phyloP scores from a whole-genome alignment of 2,888 invertebrate species.

The Anoncus sp. region DNA sequence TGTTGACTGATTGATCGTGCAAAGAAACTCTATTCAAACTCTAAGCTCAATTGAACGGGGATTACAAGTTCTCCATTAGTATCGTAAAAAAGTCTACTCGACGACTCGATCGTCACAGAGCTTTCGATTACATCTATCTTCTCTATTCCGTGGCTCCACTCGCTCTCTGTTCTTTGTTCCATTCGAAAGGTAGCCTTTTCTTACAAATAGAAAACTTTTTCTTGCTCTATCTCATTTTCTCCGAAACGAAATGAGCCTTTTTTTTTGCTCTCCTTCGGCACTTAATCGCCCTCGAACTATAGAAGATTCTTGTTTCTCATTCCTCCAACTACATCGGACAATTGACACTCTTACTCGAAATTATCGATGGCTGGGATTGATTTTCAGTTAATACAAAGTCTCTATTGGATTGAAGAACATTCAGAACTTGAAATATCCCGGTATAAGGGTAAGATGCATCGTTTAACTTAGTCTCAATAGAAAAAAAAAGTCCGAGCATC shows the following conservation, averaged over 20 bases:
- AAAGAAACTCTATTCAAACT: slow-evolving; percentile 17
- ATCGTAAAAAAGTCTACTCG: slow-evolving; percentile 40
- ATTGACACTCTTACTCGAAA: neutral
- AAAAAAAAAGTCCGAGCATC: neutral
- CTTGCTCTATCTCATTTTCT: neutral
- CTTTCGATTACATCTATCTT: slow-evolving; percentile 43
- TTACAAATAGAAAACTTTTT: slow-evolving; percentile 50
- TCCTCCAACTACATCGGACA: slow-evolving; percentile 13
- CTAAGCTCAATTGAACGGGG: slow-evolving; percentile 29
- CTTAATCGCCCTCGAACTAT: slow-evolving; percentile 46
- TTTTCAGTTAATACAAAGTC: neutral
- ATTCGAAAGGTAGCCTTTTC: slow-evolving; percentile 26
- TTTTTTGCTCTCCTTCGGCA: neutral
- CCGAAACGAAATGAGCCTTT: slow-evolving; percentile 37
- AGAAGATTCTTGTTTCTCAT: slow-evolving; percentile 21
- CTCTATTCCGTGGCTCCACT: slow-evolving; percentile 27
- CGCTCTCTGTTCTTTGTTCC: slow-evolving; percentile 5
- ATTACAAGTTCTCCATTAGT: neutral
- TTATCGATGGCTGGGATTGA: slow-evolving; percentile 8
- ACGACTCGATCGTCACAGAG: slow-evolving; percentile 27
- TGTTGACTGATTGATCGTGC: slow-evolving; percentile 24
- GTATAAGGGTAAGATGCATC: neutral
- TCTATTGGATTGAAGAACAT: neutral
- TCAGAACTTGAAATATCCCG: neutral
- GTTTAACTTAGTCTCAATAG: neutral